Base-by-base conservation (phyloP, 2,797 vertebrate genomes). In the Oreortyx pictus region DNA sequence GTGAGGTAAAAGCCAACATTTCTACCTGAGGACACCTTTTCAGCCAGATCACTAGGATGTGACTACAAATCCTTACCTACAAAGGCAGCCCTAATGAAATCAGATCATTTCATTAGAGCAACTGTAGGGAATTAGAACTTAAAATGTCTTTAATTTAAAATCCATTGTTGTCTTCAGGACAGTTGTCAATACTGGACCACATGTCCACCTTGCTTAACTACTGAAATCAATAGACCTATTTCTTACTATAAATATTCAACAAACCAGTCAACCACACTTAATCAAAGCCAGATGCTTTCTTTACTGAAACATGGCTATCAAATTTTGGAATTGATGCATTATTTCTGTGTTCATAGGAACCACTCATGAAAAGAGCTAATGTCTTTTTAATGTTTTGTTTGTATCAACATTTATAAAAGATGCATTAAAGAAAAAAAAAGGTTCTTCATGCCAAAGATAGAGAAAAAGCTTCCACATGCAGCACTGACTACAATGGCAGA, bases 71-170 rank as follows among this genome's bases (percentile, higher is more conserved):
- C 39, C 39, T 41, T 41, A 41, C 39, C 39, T 13, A 41, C 39
- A 94, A 87, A 66, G 79, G 39, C 50, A 76, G 66, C 14, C 54
- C 18, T 88, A 86, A 91, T 78, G 35, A 89, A 93, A 88, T 78
- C 62, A 76, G 37, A 41, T 65, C 29, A 9, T 91, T 88, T 84
- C 80, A 41, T 18, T 86, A 7, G 31, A 82, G 81, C 62, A 59
- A n/a, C 46, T 50, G 1, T 9, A 50, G 54, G 54, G 47, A 86
- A 79, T 88, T 46, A 65, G 24, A 7, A 68, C 22, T 82, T 78
- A 39, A 68, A 88, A 86, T 29, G 33, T 67, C 61, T 85, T 80
- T 71, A 64, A 80, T 77, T 89, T 86, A 86, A 93, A 83, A 76
- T 76, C 47, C 54, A 29, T 62, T 91, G 66, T 66, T 92, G 50